These are phyloP conservation scores for Biston betularia DNA, from an alignment of 2,888 invertebrate species.

Conservation along the genomic window DNA sequence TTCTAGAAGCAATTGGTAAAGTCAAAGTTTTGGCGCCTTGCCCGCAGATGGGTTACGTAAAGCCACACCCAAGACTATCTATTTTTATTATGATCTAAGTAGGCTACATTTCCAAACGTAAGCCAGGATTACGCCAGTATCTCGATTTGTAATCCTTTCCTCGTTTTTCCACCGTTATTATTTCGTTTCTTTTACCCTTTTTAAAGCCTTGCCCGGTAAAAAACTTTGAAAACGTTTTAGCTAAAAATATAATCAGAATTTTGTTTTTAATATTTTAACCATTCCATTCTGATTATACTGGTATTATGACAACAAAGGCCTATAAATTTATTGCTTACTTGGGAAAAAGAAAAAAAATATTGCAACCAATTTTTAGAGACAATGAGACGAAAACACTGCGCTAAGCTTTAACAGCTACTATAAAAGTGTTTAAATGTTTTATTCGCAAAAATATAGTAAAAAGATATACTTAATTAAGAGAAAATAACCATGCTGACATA, in stretches of 20 bases:
- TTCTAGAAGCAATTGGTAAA: constrained; percentile 22
- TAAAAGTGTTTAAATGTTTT: too few relatives aligned
- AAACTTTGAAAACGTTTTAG: constrained; percentile 4
- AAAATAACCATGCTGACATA: too few relatives aligned
- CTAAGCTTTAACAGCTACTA: too few relatives aligned
- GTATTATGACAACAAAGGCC: too few relatives aligned
- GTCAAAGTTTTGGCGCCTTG: constrained; percentile 35
- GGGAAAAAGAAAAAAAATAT: too few relatives aligned
- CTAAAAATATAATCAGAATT: background rate
- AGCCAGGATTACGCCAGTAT: constrained; percentile 42
- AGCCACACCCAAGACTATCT: constrained; percentile 39
- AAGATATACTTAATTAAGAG: too few relatives aligned
- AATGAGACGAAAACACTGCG: too few relatives aligned
- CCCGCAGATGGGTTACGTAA: constrained; percentile 36
- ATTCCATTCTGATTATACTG: background rate
- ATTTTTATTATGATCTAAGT: constrained; percentile 49
- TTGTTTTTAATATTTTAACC: background rate
- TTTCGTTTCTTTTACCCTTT: constrained; percentile 23
- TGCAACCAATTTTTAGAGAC: too few relatives aligned
- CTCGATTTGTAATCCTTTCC: constrained; percentile 47
- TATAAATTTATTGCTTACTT: too few relatives aligned
- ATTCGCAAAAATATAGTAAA: too few relatives aligned
- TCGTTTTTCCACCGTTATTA: constrained; percentile 33
- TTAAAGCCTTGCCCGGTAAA: constrained; percentile 9
- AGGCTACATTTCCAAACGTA: constrained; percentile 39